These are phyloP conservation scores for Liopterus haemorrhoidalis DNA, from an alignment of 2,888 invertebrate species.

Conservation along the genomic window DNA sequence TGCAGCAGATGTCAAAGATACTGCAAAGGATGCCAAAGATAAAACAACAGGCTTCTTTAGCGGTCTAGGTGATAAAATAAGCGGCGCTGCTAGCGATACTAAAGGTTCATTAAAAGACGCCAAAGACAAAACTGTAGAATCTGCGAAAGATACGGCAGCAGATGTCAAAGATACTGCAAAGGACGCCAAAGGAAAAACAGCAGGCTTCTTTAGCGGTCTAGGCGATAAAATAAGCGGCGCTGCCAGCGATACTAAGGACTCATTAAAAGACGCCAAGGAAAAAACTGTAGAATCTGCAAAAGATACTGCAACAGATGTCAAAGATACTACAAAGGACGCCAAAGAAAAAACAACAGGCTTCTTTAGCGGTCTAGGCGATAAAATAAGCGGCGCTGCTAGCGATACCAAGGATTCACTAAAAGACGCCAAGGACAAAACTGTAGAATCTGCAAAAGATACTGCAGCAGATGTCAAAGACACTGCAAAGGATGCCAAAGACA, in stretches of 20 bases:
- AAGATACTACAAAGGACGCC: slow-evolving; percentile 25
- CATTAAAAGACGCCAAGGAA: slow-evolving; percentile 13
- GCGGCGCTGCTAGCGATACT: slow-evolving; percentile 26
- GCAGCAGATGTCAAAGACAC: too few relatives aligned
- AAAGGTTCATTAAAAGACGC: slow-evolving; percentile 18
- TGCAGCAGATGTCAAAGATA: slow-evolving; percentile 27
- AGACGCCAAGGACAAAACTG: slow-evolving; percentile 22
- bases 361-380: slow-evolving; percentile 14
- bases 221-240: too few relatives aligned
- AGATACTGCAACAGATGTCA: slow-evolving; percentile 10
- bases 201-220: too few relatives aligned
- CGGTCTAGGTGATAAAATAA: slow-evolving; percentile 28
- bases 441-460: slow-evolving; percentile 7
- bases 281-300: too few relatives aligned
- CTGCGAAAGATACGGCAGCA: too few relatives aligned
- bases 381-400: too few relatives aligned
- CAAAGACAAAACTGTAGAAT: too few relatives aligned
- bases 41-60: slow-evolving; percentile 30
- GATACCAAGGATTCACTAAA: slow-evolving; percentile 17
- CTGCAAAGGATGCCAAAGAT: slow-evolving; percentile 36
- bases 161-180: background rate
- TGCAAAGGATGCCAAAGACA: slow-evolving; percentile 31
- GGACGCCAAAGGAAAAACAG: slow-evolving; percentile 15
- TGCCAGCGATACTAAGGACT: slow-evolving; percentile 23
- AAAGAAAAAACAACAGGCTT: slow-evolving; percentile 22